Conservation (phyloP, 2,797 vertebrate species). For the Carapus acus region DNA sequence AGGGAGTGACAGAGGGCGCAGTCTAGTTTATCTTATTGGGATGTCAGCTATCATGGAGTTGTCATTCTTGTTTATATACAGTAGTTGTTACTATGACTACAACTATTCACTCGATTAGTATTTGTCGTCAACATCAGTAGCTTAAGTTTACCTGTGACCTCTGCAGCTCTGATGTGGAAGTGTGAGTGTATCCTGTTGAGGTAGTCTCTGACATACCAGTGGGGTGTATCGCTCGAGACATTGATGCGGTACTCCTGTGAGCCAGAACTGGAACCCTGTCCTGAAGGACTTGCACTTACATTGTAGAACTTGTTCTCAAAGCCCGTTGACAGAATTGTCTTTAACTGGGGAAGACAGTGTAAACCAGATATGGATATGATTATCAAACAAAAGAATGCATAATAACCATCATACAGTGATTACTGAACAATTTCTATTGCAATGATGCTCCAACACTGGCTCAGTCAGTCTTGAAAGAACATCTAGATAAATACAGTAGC, state of each 20-base stretch:
- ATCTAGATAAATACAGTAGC: too few relatives aligned
- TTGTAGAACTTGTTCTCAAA: conserved; percentile 81
- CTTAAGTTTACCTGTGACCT: conserved; percentile 71
- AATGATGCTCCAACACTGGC: neutral
- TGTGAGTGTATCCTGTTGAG: conserved; percentile 62
- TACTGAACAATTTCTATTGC: neutral
- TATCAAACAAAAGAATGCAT: neutral
- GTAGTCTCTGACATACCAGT: conserved; percentile 81
- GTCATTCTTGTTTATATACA: too few relatives aligned
- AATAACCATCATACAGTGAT: neutral
- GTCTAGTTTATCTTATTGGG: too few relatives aligned
- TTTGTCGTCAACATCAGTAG: too few relatives aligned
- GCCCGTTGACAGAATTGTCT: conserved; percentile 63
- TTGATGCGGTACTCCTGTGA: conserved; percentile 69
- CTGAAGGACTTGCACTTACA: conserved; percentile 36
- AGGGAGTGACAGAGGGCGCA: conserved; percentile 12
- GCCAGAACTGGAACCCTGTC: conserved; percentile 7
- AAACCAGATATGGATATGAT: too few relatives aligned
- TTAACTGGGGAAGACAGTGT: conserved; percentile 56
- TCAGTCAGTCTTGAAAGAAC: neutral
- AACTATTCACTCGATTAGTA: too few relatives aligned
- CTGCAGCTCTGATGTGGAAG: conserved; percentile 54
- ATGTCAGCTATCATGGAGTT: too few relatives aligned
- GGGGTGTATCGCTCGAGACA: conserved; percentile 79
- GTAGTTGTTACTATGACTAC: too few relatives aligned